phyloP scores from a whole-genome alignment of 2,888 invertebrate species.

The Myopa testacea region DNA sequence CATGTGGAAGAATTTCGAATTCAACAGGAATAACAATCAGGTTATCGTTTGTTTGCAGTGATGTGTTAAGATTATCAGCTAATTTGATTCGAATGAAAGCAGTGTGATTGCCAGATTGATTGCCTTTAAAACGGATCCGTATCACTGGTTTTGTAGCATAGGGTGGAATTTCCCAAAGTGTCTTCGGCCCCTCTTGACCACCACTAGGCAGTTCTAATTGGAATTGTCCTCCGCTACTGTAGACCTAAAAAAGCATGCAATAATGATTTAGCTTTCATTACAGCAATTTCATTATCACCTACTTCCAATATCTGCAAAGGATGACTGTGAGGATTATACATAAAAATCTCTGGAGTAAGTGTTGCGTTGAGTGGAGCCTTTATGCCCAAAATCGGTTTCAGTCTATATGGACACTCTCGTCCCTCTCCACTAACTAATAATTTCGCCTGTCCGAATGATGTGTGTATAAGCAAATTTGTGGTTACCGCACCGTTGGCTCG shows the following conservation, averaged over 20 bases:
- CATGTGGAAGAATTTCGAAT: slow-evolving; percentile 79
- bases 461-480: slow-evolving; percentile 92
- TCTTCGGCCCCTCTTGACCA: slow-evolving; percentile 81
- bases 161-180: slow-evolving; percentile 92
- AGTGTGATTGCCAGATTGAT: slow-evolving; percentile 83
- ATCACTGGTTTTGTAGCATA: slow-evolving; percentile 89
- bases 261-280: background rate
- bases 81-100: slow-evolving; percentile 78
- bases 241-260: slow-evolving; percentile 71
- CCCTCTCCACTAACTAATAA: slow-evolving; percentile 89
- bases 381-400: slow-evolving; percentile 90
- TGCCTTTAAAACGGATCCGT: slow-evolving; percentile 83
- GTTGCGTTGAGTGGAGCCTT: slow-evolving; percentile 92
- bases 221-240: slow-evolving; percentile 90
- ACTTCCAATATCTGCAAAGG: slow-evolving; percentile 87
- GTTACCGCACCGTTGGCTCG: slow-evolving; percentile 89
- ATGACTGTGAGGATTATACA: slow-evolving; percentile 93
- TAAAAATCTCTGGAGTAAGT: slow-evolving; percentile 86
- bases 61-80: slow-evolving; percentile 51
- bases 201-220: slow-evolving; percentile 86
- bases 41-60: slow-evolving; percentile 51
- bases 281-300: slow-evolving; percentile 28
- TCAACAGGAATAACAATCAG: slow-evolving; percentile 84
- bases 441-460: slow-evolving; percentile 90
- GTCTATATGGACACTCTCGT: slow-evolving; percentile 88